phyloP scores from a whole-genome alignment of 2,113 vertebrate genomes.

The Apteryx owenii region DNA sequence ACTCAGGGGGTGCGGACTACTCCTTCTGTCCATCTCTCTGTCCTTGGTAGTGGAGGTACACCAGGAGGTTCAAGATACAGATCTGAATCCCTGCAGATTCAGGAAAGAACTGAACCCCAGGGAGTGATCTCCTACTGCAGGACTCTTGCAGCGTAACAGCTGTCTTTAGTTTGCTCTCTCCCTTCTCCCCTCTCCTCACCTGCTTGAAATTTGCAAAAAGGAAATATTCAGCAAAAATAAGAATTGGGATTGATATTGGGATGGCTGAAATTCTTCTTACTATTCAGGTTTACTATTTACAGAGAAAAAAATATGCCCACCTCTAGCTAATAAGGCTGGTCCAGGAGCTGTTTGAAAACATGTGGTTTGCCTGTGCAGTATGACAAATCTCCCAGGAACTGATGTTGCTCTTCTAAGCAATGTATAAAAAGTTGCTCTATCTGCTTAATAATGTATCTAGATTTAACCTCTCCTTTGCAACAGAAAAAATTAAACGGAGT shows the following conservation, averaged over 20 bases:
- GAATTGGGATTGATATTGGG: not conserved
- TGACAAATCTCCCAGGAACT: constrained; percentile 21
- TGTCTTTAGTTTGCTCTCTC: rapidly evolving
- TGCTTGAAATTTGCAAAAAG: not conserved
- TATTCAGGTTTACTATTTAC: not conserved
- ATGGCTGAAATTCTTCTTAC: not conserved
- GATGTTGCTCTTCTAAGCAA: not conserved
- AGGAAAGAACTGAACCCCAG: not conserved
- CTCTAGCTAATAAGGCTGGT: not conserved
- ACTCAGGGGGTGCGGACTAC: not conserved
- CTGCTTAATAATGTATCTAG: constrained; percentile 16
- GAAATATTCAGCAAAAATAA: not conserved
- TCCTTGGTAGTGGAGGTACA: not conserved
- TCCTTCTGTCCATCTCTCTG: not conserved
- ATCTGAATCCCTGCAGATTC: not conserved
- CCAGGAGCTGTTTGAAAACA: not conserved
- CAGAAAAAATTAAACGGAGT: constrained; percentile 48
- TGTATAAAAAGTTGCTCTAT: constrained; percentile 9
- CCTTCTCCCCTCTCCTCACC: not conserved
- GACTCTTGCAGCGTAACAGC: not conserved
- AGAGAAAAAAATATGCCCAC: not conserved
- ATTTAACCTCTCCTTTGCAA: constrained; percentile 40
- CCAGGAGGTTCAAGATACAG: not conserved
- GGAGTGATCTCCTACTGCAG: not conserved
- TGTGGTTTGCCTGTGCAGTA: rapidly evolving